Percentiles rank a stretch among this genome's conserved stretches.
phyloP scores from a whole-genome alignment of 2,113 vertebrate species.

The Podiceps cristatus region DNA sequence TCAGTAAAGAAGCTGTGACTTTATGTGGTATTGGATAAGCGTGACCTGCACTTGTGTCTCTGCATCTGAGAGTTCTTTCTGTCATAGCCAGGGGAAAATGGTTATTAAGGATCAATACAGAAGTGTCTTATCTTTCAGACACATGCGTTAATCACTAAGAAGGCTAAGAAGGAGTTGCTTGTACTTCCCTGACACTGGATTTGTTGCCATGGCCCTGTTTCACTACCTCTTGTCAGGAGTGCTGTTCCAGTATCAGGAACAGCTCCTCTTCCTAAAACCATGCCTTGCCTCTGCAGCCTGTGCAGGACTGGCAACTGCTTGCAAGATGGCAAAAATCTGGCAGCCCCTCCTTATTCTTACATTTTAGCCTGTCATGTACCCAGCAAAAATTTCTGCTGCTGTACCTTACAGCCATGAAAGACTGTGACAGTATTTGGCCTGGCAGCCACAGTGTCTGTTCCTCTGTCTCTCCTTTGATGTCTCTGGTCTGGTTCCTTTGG shows the following conservation, averaged over 20 bases:
- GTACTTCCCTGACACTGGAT: not conserved
- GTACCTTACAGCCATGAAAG: not conserved
- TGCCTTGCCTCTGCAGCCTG: rapidly evolving
- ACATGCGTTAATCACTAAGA: not conserved
- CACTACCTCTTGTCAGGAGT: not conserved
- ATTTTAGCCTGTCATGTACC: not conserved
- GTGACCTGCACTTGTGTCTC: not conserved
- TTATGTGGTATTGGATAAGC: not conserved
- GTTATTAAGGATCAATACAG: not conserved
- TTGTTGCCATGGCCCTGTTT: not conserved
- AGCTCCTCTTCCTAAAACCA: not conserved
- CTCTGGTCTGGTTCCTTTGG: too few relatives aligned
- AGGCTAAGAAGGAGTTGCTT: not conserved
- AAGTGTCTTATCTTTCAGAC: not conserved
- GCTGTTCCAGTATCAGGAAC: not conserved
- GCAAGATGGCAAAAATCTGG: not conserved
- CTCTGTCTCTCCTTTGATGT: not conserved
- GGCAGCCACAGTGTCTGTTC: rapidly evolving
- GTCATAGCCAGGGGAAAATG: not conserved
- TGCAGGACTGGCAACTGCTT: not conserved
- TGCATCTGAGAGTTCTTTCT: not conserved
- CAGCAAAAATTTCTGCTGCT: not conserved
- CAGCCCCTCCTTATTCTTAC: not conserved
- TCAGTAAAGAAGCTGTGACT: not conserved
- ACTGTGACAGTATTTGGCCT: not conserved